Evolutionary conservation across 2,888 invertebrate genomes (phyloP).

Genomic region (Amphiduros pacificus): DNA sequence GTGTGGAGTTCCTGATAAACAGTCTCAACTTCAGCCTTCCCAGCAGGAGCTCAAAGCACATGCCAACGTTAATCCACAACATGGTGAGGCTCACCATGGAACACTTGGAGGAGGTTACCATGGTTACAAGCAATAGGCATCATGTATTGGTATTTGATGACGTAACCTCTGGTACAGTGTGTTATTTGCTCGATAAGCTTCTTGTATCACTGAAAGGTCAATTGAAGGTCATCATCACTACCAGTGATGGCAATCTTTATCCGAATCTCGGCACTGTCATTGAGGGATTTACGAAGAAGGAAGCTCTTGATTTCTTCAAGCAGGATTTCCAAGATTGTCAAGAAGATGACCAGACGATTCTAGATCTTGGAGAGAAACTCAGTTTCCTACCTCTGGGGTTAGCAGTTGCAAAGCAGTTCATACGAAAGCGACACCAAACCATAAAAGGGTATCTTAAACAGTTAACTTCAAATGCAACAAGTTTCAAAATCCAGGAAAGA

Average conservation of each 20-base stretch:
- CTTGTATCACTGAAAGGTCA: neutral
- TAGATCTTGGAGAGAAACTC: neutral
- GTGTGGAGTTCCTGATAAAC: neutral
- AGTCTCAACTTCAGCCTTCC: neutral
- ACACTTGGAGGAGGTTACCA: neutral
- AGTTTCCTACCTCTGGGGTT: neutral
- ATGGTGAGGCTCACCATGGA: neutral
- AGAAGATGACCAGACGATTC: neutral
- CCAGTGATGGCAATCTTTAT: neutral
- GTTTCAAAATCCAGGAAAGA: neutral
- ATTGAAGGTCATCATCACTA: neutral
- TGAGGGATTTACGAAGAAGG: neutral
- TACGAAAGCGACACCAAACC: neutral
- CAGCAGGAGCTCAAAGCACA: neutral
- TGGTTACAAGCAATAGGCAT: neutral
- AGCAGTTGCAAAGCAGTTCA: neutral
- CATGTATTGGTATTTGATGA: neutral
- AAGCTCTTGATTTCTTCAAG: neutral
- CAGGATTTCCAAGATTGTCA: neutral
- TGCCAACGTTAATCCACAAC: neutral
- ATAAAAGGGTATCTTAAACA: neutral
- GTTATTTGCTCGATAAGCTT: neutral
- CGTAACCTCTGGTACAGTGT: neutral
- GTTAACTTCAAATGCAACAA: neutral
- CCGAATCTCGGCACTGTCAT: neutral